These are phyloP conservation scores for Alligator mississippiensis DNA, from an alignment of 2,113 vertebrate species.

Conservation along the genomic window DNA sequence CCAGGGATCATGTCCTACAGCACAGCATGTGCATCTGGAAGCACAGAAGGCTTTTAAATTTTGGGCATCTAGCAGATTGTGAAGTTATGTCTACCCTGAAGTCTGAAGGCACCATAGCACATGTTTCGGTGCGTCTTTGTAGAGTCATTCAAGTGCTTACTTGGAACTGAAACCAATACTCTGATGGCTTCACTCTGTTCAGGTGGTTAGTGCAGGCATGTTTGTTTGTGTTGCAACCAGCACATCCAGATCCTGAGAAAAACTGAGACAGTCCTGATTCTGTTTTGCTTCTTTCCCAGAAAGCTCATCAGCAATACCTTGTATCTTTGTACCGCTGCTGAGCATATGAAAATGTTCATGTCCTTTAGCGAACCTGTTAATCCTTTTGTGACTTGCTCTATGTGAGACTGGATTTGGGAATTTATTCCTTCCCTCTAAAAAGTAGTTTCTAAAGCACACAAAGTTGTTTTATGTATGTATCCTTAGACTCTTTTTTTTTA, in stretches of 20 bases:
- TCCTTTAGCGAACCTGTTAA: not conserved
- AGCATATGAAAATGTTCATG: not conserved
- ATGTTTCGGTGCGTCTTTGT: too few relatives aligned
- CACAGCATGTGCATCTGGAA: not conserved
- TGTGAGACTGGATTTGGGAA: not conserved
- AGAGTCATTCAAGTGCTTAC: too few relatives aligned
- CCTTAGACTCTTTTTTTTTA: too few relatives aligned
- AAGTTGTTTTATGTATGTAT: too few relatives aligned
- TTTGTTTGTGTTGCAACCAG: too few relatives aligned
- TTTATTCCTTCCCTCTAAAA: too few relatives aligned
- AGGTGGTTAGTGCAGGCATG: too few relatives aligned
- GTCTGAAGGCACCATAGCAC: too few relatives aligned
- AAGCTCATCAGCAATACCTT: not conserved
- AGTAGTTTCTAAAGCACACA: too few relatives aligned
- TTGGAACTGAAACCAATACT: too few relatives aligned
- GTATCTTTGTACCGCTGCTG: not conserved
- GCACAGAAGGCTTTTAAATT: not conserved
- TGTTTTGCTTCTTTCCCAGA: not conserved
- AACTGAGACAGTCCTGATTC: not conserved
- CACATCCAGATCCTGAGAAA: not conserved
- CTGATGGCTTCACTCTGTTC: too few relatives aligned
- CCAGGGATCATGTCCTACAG: not conserved
- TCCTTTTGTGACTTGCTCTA: not conserved
- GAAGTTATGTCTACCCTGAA: too few relatives aligned
- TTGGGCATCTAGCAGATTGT: not conserved